A percentile compares a stretch with the other conserved stretches of the same genome.
Conservation (phyloP, 2,797 vertebrate species). For the Parotocinclus haroldoi region DNA sequence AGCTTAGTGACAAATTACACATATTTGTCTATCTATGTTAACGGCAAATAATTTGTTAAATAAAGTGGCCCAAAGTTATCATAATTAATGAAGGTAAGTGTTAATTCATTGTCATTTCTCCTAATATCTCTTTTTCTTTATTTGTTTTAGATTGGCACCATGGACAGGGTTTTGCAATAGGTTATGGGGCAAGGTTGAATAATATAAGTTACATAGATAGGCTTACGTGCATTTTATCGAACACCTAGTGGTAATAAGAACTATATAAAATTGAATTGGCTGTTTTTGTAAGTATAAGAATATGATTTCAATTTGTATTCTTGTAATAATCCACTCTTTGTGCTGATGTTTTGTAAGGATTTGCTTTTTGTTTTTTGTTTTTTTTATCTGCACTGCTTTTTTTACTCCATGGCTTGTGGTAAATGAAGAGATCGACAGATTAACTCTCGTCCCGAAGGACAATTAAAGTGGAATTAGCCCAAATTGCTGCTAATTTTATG, state of each 20-base stretch:
- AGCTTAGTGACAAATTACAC: no score
- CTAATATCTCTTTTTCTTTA: no score
- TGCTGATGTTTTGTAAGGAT: constrained; percentile 22
- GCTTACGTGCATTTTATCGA: background rate
- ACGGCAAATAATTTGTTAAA: no score
- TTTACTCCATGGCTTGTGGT: constrained; percentile 55
- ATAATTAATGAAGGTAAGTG: no score
- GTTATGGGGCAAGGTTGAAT: background rate
- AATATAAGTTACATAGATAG: no score
- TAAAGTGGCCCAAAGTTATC: no score
- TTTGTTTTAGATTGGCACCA: background rate
- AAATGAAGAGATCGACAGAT: constrained; percentile 66
- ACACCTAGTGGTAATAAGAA: background rate
- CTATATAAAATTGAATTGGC: background rate
- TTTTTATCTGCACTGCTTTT: constrained; percentile 52
- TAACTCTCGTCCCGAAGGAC: constrained; percentile 65
- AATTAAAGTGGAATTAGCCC: constrained; percentile 70
- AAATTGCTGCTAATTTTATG: constrained; percentile 73
- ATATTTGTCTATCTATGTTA: no score
- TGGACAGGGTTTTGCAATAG: background rate
- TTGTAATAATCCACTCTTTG: constrained; percentile 24
- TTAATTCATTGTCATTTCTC: no score
- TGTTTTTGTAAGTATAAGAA: background rate
- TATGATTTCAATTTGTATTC: background rate
- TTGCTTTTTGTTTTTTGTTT: no score